Evolutionary conservation across 2,797 vertebrate species (phyloP).

Genomic region (Okamejei kenojei): DNA sequence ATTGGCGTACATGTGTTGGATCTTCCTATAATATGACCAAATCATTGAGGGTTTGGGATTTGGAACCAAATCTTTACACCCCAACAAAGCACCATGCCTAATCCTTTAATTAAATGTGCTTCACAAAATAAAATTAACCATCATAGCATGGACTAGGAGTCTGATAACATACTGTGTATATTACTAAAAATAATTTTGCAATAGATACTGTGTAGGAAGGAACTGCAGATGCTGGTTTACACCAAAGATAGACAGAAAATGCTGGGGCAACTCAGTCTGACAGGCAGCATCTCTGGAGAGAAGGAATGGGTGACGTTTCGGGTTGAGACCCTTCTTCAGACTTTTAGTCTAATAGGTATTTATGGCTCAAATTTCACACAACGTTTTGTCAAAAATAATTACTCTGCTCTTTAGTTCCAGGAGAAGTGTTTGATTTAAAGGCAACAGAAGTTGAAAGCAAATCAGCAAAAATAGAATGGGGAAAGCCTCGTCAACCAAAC

Average conservation of each 20-base stretch:
- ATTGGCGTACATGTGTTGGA: not conserved
- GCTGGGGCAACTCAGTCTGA: too few species aligned
- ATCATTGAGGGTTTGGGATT: not conserved
- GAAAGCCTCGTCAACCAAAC: conserved; percentile 75
- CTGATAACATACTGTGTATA: not conserved
- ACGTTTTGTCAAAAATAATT: not conserved
- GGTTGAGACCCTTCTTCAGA: too few species aligned
- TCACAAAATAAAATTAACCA: not conserved
- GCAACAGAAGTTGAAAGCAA: conserved; percentile 74
- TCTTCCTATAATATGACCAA: not conserved
- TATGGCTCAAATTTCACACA: not conserved
- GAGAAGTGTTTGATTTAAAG: conserved; percentile 69
- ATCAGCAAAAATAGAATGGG: conserved; percentile 77
- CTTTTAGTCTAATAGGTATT: too few species aligned
- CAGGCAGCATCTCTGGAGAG: too few species aligned
- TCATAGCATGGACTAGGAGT: too few species aligned
- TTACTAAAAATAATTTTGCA: not conserved
- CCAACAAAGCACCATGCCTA: not conserved
- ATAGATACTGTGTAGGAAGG: not conserved
- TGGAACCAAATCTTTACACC: not conserved
- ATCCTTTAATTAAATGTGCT: not conserved
- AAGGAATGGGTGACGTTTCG: too few species aligned
- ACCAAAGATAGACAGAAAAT: too few species aligned
- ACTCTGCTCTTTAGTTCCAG: conserved; percentile 63
- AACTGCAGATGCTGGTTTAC: too few species aligned